Base-by-base conservation (phyloP, 2,888 invertebrate genomes). In the Agriopis leucophaearia region DNA sequence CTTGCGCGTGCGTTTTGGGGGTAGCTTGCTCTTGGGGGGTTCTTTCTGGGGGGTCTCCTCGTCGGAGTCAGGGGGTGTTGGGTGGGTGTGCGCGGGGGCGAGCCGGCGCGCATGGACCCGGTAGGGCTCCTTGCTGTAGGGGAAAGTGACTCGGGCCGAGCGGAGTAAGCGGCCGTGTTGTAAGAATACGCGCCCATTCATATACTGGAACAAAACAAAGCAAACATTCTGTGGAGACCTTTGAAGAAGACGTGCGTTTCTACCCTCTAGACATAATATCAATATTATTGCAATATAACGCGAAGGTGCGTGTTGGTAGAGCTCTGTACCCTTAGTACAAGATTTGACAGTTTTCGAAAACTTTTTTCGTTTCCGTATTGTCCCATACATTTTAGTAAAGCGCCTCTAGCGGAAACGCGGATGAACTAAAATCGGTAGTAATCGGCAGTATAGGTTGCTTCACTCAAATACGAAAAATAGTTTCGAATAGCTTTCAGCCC, bases 161-260 rank as follows among this genome's bases (percentile, higher is more conserved):
- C 96, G 94, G 63, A 97, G 85, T 57, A 96, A 94, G 82, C 96
- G 95, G 0, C 96, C 96, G 62, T 96, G 96, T 88, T 96, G 96
- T 1, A 97, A 91, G 81, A 96, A 97, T 13, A 97, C 95, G 75
- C 95, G 95, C 1, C 97, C 97, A 84, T 97, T 97, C 18, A 97
- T 94, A 85, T 96, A 97, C 97, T 97, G 87, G 35, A 94, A 94
- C 78, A 78, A 74, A 9, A 47, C 12, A 35, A 8, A 6, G 10
- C 15, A 27, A 2, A 27, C 12, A 50, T 50, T 27, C 12, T 27
- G 18, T 27, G 27, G 27, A 27, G 27, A 27, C 27, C 27, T 27
- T 27, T 27, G 0, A 4, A 8, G n/a, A n/a, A n/a, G n/a, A 44
- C 12, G 42, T 13, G 12, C 1, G 10, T 42, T 38, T 38, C 38